Percentiles rank a stretch among this genome's conserved stretches.
Evolutionary conservation across 1,140 invertebrate genomes (phyloP).

Genomic region (Apis cerana): DNA sequence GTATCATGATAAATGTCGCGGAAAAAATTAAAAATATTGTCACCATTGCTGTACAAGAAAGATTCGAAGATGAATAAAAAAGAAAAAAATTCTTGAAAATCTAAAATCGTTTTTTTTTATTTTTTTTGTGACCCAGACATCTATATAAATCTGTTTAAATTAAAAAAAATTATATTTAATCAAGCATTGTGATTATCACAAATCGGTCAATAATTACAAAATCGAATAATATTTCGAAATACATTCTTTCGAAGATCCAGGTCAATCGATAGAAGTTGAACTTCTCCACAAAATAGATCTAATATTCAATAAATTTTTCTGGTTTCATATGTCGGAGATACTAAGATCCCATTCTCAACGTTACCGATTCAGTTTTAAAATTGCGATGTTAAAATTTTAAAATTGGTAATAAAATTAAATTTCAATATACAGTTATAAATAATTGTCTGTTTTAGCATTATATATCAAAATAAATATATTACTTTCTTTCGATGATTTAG

Average conservation of each 20-base stretch:
- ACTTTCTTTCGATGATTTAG: too few species aligned
- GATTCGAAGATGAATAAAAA: constrained; percentile 43
- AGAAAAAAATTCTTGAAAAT: not conserved
- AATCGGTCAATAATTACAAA: constrained; percentile 41
- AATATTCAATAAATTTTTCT: not conserved
- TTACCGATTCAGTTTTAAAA: too few species aligned
- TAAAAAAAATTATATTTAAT: not conserved
- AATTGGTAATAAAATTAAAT: too few species aligned
- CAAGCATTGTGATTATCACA: not conserved
- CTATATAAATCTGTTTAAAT: not conserved
- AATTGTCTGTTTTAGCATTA: too few species aligned
- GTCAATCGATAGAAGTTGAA: constrained; percentile 40
- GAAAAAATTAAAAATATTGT: constrained; percentile 17
- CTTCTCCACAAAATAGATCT: not conserved
- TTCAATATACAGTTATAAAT: too few species aligned
- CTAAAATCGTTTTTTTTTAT: not conserved
- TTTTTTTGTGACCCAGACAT: not conserved
- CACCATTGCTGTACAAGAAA: constrained; percentile 41
- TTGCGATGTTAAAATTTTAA: too few species aligned
- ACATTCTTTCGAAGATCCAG: constrained; percentile 11
- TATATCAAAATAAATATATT: too few species aligned
- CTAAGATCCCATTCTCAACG: too few species aligned
- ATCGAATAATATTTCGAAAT: constrained; percentile 12
- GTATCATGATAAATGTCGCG: not conserved
- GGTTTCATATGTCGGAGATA: too few species aligned